Evolutionary conservation across 2,888 invertebrate genomes (phyloP), one percentile per base, ranked within the genome.

Genomic region (Troilus luridus): DNA sequence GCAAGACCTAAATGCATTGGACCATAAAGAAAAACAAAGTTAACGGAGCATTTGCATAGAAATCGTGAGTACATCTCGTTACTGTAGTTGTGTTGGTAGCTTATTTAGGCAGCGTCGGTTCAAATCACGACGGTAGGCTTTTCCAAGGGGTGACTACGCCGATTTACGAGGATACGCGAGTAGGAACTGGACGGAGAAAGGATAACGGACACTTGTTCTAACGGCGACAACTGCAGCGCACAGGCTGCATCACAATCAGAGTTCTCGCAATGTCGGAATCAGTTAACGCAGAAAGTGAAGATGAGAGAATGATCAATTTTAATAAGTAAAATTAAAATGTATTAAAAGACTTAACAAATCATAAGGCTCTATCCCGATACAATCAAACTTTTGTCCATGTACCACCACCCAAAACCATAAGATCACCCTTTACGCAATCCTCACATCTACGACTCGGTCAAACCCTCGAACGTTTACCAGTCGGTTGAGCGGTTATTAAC

Each of bases 151-250:
- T 41, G 72, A 27, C 72, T 41, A 41, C 85, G n/a, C 41, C n/a
- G 85, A 85, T 54, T 85, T 85, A 85, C 85, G 85, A 85, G 85
- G 85, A 85, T 56, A 85, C 3, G 81, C 81, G 81, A 19, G 9
- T 41, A 54, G 56, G 58, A 21, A 85, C 54, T 56, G 56, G 85
- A 11, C 1, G 85, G 85, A 56, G 85, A 85, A 85, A 85, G 85
- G 85, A 85, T 85, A 85, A 56, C 85, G 85, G 85, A 56, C 56
- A n/a, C n/a, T 85, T 77, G 72, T 77, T 77, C 72, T 77, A 77
- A 77, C 72, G 72, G 72, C 27, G 72, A 77, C 72, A 77, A 41
- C 72, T 77, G 72, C 72, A 77, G 19, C 8, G 8, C 72, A 77
- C 24, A 5, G 27, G 72, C 72, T 77, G 72, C 27, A 77, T 77